Evolutionary conservation across 1,140 invertebrate genomes (phyloP).

Genomic region (Tetramorium alpestre): DNA sequence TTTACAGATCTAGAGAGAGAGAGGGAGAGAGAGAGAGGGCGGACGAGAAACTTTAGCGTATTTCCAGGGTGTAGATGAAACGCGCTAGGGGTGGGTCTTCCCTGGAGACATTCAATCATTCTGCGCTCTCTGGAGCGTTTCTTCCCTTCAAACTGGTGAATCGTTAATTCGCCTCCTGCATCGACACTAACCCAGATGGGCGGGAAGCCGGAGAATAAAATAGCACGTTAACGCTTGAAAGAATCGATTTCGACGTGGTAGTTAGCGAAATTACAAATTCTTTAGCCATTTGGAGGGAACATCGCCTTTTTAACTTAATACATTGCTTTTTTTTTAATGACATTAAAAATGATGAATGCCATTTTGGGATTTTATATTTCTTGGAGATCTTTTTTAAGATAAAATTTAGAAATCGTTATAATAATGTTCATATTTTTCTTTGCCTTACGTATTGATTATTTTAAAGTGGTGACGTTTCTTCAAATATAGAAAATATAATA

Average conservation of each 20-base stretch:
- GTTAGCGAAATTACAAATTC: background rate
- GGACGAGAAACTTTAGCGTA: background rate
- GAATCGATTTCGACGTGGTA: conserved; percentile 32
- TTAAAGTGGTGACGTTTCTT: background rate
- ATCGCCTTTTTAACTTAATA: background rate
- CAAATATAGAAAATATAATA: background rate
- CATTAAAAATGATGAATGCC: background rate
- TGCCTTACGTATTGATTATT: background rate
- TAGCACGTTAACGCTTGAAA: background rate
- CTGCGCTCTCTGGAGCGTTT: conserved; percentile 42
- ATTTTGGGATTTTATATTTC: background rate
- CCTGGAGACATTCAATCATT: conserved; percentile 50
- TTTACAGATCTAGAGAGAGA: background rate
- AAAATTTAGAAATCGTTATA: background rate
- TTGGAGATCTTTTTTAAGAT: background rate
- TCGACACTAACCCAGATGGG: conserved; percentile 37
- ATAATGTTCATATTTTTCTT: background rate
- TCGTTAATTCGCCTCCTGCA: conserved; percentile 50
- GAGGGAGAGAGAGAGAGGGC: background rate
- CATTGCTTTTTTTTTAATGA: background rate
- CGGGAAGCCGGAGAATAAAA: conserved; percentile 39
- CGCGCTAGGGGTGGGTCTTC: background rate
- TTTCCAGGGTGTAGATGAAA: conserved; percentile 40
- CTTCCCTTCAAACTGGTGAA: conserved; percentile 53
- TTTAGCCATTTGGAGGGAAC: background rate